phyloP scores from a whole-genome alignment of 2,113 vertebrate species.

The Lamprotornis superbus region DNA sequence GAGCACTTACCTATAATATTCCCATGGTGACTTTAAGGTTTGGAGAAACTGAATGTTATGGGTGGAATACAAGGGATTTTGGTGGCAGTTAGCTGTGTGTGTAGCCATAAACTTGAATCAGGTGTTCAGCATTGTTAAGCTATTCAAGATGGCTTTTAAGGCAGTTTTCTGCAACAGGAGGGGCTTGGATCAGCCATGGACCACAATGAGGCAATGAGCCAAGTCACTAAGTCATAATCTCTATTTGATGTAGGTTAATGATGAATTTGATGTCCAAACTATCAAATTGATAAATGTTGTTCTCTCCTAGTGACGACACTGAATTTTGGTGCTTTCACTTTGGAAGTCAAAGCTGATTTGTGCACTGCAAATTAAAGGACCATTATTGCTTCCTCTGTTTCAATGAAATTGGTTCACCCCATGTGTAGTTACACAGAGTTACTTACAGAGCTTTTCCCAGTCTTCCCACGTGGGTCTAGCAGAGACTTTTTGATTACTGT shows the following conservation, averaged over 20 bases:
- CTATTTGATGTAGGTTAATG: background rate
- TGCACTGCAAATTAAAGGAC: background rate
- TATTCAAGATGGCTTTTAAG: background rate
- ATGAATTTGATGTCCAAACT: background rate
- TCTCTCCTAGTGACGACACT: background rate
- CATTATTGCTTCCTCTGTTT: background rate
- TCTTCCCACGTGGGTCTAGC: background rate
- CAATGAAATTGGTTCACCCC: background rate
- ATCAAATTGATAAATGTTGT: background rate
- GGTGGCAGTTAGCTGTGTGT: background rate
- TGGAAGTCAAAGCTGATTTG: background rate
- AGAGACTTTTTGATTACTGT: background rate
- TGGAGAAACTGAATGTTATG: background rate
- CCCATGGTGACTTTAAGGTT: background rate
- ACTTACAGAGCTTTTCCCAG: background rate
- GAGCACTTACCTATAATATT: background rate
- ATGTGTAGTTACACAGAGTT: background rate
- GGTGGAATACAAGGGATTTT: background rate
- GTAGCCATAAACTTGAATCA: background rate
- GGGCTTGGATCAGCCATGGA: background rate
- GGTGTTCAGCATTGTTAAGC: background rate
- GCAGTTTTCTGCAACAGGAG: background rate
- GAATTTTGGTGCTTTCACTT: background rate
- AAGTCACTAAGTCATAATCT: background rate
- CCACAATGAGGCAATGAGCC: background rate